phyloP scores from a whole-genome alignment of 1,140 invertebrate species.

The Pseudachorutes palmiensis region DNA sequence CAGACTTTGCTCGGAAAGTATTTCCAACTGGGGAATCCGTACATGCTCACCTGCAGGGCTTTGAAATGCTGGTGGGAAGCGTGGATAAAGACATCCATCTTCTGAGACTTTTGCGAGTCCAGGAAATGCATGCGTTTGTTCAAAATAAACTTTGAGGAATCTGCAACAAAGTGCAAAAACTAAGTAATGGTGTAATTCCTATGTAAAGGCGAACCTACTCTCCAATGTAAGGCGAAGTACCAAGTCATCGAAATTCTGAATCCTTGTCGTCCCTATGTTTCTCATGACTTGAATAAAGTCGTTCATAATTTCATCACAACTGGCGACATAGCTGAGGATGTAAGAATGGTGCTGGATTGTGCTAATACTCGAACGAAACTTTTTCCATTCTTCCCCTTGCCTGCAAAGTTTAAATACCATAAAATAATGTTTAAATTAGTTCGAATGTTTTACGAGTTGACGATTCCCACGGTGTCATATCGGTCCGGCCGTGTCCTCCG shows the following conservation, averaged over 20 bases:
- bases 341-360: constrained; percentile 35
- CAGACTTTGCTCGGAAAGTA: constrained; percentile 64
- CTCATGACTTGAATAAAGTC: constrained; percentile 39
- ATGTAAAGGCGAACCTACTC: constrained; percentile 9
- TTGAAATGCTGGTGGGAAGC: constrained; percentile 41
- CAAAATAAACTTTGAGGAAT: constrained; percentile 40
- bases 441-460: constrained; percentile 58
- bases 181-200: too few relatives aligned
- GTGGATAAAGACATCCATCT: constrained; percentile 40
- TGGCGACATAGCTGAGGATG: constrained; percentile 39
- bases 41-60: constrained; percentile 47
- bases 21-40: constrained; percentile 75
- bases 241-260: background rate
- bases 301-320: constrained; percentile 40
- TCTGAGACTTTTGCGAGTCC: constrained; percentile 47
- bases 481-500: constrained; percentile 62
- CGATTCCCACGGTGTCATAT: constrained; percentile 68
- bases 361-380: constrained; percentile 35
- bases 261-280: background rate
- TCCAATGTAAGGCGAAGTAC: background rate
- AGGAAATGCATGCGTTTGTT: constrained; percentile 71
- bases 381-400: constrained; percentile 56
- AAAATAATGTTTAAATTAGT: constrained; percentile 11
- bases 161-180: background rate
- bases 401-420: constrained; percentile 43